Conservation (phyloP, 1,140 invertebrate species). For the Magallana gigas region DNA sequence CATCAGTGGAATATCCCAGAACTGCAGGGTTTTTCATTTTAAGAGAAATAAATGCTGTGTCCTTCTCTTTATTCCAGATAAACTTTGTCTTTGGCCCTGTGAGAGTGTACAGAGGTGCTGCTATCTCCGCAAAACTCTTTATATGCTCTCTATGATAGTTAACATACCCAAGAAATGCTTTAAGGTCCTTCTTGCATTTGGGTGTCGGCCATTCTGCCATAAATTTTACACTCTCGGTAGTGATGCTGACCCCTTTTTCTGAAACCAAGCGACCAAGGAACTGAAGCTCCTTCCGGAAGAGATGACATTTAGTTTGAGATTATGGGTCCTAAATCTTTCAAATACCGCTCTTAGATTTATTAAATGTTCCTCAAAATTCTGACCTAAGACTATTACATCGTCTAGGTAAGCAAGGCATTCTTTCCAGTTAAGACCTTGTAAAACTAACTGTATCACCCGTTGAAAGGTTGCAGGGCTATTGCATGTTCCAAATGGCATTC, state of each 20-base stretch:
- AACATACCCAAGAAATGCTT: constrained; percentile 38
- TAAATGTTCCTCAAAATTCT: constrained; percentile 49
- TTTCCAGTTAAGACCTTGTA: constrained; percentile 23
- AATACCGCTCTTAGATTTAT: constrained; percentile 3
- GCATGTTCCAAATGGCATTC: constrained; percentile 60
- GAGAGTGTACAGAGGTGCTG: constrained; percentile 40
- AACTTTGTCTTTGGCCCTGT: not conserved
- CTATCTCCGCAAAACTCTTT: constrained; percentile 27
- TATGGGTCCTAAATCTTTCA: not conserved
- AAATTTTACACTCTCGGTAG: not conserved
- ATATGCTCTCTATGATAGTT: constrained; percentile 52
- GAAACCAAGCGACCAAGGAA: no score
- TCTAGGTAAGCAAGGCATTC: constrained; percentile 52
- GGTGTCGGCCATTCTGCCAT: not conserved
- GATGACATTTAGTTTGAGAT: no score
- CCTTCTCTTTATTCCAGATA: not conserved
- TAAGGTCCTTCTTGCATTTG: constrained; percentile 5
- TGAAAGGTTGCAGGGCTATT: constrained; percentile 56
- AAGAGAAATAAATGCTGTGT: constrained; percentile 31
- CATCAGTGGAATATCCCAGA: constrained; percentile 1
- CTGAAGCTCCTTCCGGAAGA: no score
- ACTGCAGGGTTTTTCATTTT: not conserved
- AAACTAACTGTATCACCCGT: constrained; percentile 59
- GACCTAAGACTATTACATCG: constrained; percentile 39
- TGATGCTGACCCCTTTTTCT: no score